These are phyloP conservation scores for Cacoxenus indagator DNA, from an alignment of 2,888 invertebrate genomes.

Conservation along the genomic window DNA sequence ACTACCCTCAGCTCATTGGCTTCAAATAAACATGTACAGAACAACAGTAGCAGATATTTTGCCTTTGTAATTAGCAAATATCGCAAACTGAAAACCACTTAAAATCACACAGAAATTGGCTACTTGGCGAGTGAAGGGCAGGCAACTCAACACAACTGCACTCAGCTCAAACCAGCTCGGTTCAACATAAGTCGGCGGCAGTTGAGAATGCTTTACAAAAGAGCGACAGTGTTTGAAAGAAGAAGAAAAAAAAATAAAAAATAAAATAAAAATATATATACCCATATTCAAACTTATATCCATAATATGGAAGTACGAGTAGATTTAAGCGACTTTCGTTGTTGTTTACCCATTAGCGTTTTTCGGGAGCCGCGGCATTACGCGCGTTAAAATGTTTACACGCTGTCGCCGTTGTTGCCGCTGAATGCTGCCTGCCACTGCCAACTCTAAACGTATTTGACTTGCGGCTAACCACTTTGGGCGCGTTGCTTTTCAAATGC, in stretches of 20 bases:
- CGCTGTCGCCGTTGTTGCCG: slow-evolving; percentile 39
- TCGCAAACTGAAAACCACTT: slow-evolving; percentile 17
- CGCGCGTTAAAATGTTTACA: slow-evolving; percentile 52
- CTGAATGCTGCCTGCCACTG: slow-evolving; percentile 20
- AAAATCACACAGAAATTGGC: slow-evolving; percentile 18
- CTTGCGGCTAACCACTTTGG: slow-evolving; percentile 33
- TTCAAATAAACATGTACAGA: background rate
- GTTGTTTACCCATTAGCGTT: slow-evolving; percentile 67
- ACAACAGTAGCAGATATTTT: slow-evolving; percentile 27
- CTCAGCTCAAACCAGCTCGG: background rate
- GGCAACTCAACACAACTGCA: no score
- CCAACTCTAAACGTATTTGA: slow-evolving; percentile 32
- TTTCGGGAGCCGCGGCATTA: slow-evolving; percentile 36
- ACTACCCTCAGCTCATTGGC: no score
- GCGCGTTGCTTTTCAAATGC: slow-evolving; percentile 18
- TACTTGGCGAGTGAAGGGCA: background rate
- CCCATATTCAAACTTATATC: slow-evolving; percentile 18
- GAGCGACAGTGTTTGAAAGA: background rate
- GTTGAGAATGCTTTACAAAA: background rate
- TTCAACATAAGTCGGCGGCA: background rate
- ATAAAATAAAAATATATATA: background rate
- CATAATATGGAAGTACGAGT: no score
- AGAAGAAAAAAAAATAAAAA: slow-evolving; percentile 25
- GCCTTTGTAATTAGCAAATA: slow-evolving; percentile 32
- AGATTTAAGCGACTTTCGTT: slow-evolving; percentile 21